These are phyloP conservation scores for Lasioglossum marginatum DNA, from an alignment of 2,888 invertebrate genomes.

Conservation along the genomic window DNA sequence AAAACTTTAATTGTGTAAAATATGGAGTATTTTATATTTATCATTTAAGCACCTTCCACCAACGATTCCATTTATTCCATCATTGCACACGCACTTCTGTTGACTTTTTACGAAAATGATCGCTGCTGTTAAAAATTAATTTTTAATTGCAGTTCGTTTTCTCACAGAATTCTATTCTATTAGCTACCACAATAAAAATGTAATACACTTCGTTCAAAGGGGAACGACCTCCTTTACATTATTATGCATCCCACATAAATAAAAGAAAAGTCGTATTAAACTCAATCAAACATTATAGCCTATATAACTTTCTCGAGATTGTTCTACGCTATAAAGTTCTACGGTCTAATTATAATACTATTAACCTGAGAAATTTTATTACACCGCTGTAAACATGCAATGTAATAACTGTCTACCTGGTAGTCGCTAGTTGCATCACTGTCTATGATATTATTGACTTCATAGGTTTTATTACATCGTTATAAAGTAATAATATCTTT, in stretches of 20 bases:
- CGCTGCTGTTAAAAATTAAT: no score
- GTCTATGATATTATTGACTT: neutral
- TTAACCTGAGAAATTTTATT: neutral
- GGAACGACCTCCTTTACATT: no score
- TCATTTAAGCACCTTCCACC: no score
- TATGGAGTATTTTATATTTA: no score
- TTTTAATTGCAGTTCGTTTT: no score
- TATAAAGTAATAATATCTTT: neutral
- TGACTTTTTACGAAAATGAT: no score
- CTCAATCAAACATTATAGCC: neutral
- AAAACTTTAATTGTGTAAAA: no score
- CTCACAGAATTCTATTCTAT: no score
- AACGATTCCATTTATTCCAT: no score
- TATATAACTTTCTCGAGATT: neutral
- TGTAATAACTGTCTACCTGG: neutral
- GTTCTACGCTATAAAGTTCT: neutral
- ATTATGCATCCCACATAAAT: neutral
- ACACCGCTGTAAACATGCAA: neutral
- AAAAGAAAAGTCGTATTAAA: neutral
- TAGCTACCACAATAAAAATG: no score
- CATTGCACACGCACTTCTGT: no score
- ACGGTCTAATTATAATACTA: neutral
- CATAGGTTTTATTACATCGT: neutral
- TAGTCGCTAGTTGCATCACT: neutral
- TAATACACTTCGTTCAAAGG: no score